Evolutionary conservation across 2,888 invertebrate genomes (phyloP).

Genomic region (Girardia tigrina): DNA sequence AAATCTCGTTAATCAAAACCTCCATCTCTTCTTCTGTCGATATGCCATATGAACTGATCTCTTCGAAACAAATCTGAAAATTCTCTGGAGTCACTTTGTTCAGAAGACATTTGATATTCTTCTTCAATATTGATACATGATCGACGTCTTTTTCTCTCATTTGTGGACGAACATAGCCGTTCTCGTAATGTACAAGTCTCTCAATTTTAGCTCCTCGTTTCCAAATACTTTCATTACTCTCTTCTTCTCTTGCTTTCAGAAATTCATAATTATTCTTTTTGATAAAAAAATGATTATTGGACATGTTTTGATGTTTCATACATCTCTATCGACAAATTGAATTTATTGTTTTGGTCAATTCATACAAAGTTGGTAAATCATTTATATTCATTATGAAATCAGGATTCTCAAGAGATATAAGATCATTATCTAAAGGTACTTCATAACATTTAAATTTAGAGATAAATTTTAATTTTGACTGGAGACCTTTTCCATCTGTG

Average conservation of each 20-base stretch:
- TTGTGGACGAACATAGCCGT: not conserved
- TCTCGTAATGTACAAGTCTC: not conserved
- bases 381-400: no score
- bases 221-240: not conserved
- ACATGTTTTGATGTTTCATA: no score
- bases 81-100: constrained; percentile 13
- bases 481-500: no score
- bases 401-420: no score
- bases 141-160: not conserved
- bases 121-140: not conserved
- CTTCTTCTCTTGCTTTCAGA: not conserved
- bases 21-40: not conserved
- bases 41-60: not conserved
- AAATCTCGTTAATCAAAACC: not conserved
- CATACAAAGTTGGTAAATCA: no score
- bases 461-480: no score
- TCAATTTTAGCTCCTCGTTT: not conserved
- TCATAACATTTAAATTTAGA: no score
- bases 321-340: no score
- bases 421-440: no score
- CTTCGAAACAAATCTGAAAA: not conserved
- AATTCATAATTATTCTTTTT: no score
- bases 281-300: no score
- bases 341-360: no score
- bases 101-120: not conserved